Evolutionary conservation across 2,113 vertebrate genomes (phyloP), one percentile per base, ranked within the genome.

Genomic region (Macrotis lagotis): DNA sequence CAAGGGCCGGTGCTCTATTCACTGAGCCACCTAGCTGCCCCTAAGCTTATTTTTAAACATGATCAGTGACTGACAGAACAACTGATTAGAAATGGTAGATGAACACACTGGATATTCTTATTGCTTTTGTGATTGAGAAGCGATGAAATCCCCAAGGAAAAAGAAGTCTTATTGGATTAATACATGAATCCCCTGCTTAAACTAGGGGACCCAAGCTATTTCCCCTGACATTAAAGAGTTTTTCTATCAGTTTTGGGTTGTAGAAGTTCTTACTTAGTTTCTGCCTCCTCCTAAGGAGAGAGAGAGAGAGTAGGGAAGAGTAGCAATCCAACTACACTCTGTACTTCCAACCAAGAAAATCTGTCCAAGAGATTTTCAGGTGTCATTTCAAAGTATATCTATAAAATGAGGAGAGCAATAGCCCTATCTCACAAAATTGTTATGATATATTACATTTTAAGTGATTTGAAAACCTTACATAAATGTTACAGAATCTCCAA

Each of bases 121-220:
- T 92, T 97, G 92, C 95, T 97, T 98, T 94, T 96, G 93, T 96
- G 95, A 97, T 96, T 97, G 97, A 97, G 95, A 98, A 95, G 94
- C 94, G 96, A 91, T 93, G 14, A 93, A 93, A 96, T 96, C 94
- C 95, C 83, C 59, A 51, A 96, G 92, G 90, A 91, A 97, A 96
- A 92, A 96, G 97, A 97, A 97, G 48, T 91, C 47, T 95, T 49
- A 37, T 37, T 89, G 48, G 89, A 97, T 50, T 96, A 93, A 89
- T 91, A 93, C 11, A 10, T 92, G 51, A 95, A 91, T 50, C 44
- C 25, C n/a, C 91, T 91, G 8, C 55, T 95, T 51, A 37, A 94
- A 66, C 16, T 25, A 47, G 95, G 94, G 66, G 51, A 92, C 9
- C 90, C 92, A 49, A 94, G n/a, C 91, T 90, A 8, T 90, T 37